Evolutionary conservation across 2,113 vertebrate genomes (phyloP), one percentile per base, ranked within the genome.

Genomic region (cat (Felis catus)): DNA sequence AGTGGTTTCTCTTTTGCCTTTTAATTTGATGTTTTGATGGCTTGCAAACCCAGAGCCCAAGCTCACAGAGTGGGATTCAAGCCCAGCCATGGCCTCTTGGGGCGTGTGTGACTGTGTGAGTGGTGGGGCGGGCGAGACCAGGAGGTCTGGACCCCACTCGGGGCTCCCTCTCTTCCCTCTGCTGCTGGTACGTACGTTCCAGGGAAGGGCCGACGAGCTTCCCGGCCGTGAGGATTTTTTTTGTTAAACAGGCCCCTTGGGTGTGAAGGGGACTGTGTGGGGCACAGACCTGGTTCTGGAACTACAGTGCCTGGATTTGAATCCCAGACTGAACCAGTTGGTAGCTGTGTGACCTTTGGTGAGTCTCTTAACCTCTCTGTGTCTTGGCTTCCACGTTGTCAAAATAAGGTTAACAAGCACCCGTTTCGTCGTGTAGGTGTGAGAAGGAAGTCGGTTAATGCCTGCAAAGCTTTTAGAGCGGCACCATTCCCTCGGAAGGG

Each of bases 41-140:
- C 31, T 53, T 58, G 10, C 33, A 39, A 12, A 48, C 27, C 82
- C 1, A 8, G 86, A 87, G 48, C 74, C 45, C 36, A 33, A 36
- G 31, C 53, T 68, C 7, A 1, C 3, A 3, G 36, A 63, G 41
- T 82, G 71, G 78, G 82, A 25, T 71, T n/a, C 8, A 12, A 88
- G 94, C 78, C 48, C 55, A 45, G 8, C 1, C 74, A 5, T 16
- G 0, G 82, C 79, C 91, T 68, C 84, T n/a, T 3, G 4, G 29
- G 4, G 16, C 9, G 9, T 33, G 41, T 31, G 21, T n/a, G 73
- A 78, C 45, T 68, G 33, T 14, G 4, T 21, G 66, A 27, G 16
- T 0, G 18, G 36, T 7, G n/a, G 27, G 31, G 14, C 0, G 0
- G 23, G 39, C 7, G 33, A 31, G 65, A 27, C 11, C 0, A 1